A percentile compares a stretch with the other conserved stretches of the same genome.
Evolutionary conservation across 2,113 vertebrate genomes (phyloP).

Genomic region (Sciurus niger): DNA sequence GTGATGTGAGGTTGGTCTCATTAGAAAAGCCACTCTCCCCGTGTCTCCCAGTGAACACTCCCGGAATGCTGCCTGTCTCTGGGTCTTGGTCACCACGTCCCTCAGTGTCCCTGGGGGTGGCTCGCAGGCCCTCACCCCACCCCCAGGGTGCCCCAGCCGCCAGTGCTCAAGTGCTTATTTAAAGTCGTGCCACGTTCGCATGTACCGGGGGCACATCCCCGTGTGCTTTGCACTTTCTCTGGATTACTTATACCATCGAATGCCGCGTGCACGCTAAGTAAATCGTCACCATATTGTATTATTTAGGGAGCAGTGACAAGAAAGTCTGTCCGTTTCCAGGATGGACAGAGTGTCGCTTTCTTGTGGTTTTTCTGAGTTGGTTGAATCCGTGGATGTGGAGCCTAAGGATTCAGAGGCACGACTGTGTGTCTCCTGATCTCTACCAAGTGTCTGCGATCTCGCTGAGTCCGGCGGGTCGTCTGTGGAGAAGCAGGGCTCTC

Average conservation of each 20-base stretch:
- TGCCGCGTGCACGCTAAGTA: too few relatives aligned
- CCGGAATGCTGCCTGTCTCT: neutral
- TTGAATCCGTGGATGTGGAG: neutral
- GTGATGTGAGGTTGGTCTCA: neutral
- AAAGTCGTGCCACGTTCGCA: neutral
- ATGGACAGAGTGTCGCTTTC: neutral
- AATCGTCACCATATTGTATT: neutral
- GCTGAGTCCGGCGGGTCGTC: neutral
- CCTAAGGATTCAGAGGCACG: neutral
- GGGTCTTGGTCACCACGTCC: neutral
- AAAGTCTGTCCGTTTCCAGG: neutral
- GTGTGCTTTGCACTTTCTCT: neutral
- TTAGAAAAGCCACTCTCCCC: neutral
- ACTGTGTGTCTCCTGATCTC: neutral
- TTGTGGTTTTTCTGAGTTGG: neutral
- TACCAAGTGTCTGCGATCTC: conserved; percentile 19
- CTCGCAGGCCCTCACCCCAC: too few relatives aligned
- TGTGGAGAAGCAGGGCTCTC: neutral
- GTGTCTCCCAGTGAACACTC: neutral
- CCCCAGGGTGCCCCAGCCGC: neutral
- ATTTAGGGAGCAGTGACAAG: neutral
- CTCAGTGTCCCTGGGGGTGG: neutral
- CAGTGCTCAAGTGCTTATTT: neutral
- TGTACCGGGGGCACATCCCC: neutral
- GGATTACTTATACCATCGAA: neutral